Percentiles rank a stretch among this genome's conserved stretches.
phyloP scores from a whole-genome alignment of 2,797 vertebrate genomes.

The Kryptopterus vitreolus region DNA sequence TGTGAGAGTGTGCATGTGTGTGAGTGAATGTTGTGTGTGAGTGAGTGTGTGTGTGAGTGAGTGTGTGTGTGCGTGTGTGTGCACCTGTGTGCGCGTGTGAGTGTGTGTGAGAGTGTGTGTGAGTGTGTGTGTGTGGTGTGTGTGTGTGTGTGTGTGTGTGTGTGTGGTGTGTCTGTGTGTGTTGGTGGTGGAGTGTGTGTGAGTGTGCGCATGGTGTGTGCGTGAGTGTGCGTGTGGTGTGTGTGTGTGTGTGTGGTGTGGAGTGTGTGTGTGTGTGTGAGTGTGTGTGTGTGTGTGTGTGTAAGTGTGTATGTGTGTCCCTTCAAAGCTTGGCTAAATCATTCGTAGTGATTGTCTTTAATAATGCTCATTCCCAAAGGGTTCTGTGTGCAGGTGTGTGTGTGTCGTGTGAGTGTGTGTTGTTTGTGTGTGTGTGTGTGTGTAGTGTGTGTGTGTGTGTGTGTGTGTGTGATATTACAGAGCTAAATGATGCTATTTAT shows the following conservation, averaged over 20 bases:
- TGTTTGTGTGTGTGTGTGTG: conserved; percentile 48
- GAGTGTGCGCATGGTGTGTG: no score
- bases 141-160: no score
- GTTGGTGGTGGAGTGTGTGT: no score
- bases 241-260: conserved; percentile 34
- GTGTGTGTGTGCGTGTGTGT: no score
- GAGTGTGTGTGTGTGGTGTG: no score
- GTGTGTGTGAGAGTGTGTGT: no score
- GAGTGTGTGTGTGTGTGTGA: conserved; percentile 63
- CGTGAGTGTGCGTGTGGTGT: no score
- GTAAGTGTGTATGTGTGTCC: conserved; percentile 43
- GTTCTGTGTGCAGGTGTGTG: conserved; percentile 47
- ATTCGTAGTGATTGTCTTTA: conserved; percentile 51
- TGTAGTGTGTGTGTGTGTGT: conserved; percentile 49
- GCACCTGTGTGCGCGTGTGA: no score
- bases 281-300: conserved; percentile 43
- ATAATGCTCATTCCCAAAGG: conserved; percentile 38
- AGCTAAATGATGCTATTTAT: conserved; percentile 85
- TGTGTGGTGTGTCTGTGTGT: no score
- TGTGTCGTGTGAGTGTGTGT: conserved; percentile 53
- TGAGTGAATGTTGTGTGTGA: background rate
- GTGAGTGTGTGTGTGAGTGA: no score
- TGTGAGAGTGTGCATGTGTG: conserved; percentile 59
- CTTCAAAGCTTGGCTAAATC: conserved; percentile 67
- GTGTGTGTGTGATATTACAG: conserved; percentile 75